Evolutionary conservation across 2,888 invertebrate species (phyloP), one percentile per base, ranked within the genome.

Genomic region (Watsonalla binaria): DNA sequence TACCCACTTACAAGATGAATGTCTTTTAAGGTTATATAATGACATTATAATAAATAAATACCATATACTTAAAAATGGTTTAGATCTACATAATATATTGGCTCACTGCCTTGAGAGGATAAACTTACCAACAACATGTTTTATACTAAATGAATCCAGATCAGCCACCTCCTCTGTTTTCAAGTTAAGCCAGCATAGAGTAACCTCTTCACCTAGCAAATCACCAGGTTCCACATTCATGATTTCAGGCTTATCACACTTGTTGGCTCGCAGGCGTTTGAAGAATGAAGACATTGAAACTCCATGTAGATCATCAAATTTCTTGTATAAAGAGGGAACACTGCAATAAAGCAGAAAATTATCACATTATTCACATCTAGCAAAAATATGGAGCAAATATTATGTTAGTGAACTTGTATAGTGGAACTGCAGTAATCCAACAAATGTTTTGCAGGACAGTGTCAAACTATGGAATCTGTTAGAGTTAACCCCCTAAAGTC

Each of bases 241-340:
- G 48, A 95, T 92, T 76, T 95, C 93, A 5, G 96, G 96, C 71
- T 94, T 94, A 13, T 87, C 85, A 0, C 91, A 86, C 72, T 94
- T 94, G 57, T 90, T 87, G 52, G 84, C 72, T 33, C 96, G 90
- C 24, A 97, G 92, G 60, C 93, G 90, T 57, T 90, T 83, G 0
- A 92, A 93, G 70, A 95, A 92, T 51, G 85, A 77, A 45, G 90
- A 90, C 96, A 99, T 95, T 63, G 94, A 93, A 35, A 97, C 94
- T 6, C 97, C 98, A 80, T 92, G 86, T n/a, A 97, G 92, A 70
- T 95, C 80, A 24, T 94, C 87, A 97, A 98, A 98, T 77, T 93
- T 94, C 8, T 94, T 91, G 68, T 93, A 94, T 54, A 94, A 84
- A 7, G 87, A 82, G n/a, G 95, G 94, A 0, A 94, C 78, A 76